Conservation (phyloP, 2,888 invertebrate species). For the Cerceris rybyensis region DNA sequence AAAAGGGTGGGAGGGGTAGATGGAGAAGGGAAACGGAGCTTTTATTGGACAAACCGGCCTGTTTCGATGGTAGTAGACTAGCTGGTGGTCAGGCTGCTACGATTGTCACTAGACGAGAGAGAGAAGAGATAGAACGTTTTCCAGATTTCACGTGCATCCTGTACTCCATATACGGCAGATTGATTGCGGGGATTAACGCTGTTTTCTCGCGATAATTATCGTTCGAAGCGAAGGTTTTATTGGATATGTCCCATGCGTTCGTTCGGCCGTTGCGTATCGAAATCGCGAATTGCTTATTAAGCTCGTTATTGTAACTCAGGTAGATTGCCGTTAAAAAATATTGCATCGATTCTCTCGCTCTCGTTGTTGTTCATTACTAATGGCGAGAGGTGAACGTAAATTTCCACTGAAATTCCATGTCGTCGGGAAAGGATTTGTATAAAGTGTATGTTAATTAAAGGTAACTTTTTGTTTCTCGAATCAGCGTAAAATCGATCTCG, state of each 20-base stretch:
- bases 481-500: too few species aligned
- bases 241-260: constrained; percentile 33
- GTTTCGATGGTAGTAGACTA: constrained; percentile 48
- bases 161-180: constrained; percentile 40
- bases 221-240: constrained; percentile 51
- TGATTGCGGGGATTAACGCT: constrained; percentile 61
- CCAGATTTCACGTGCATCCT: constrained; percentile 59
- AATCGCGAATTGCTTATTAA: constrained; percentile 55
- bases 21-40: constrained; percentile 60
- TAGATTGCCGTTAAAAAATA: constrained; percentile 14
- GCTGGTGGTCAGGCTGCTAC: constrained; percentile 59
- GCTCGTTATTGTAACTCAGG: constrained; percentile 49
- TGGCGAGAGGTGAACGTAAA: too few species aligned
- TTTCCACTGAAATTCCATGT: too few species aligned
- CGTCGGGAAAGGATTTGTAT: too few species aligned
- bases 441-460: too few species aligned
- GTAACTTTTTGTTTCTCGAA: too few species aligned
- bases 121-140: constrained; percentile 58
- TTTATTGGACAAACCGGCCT: constrained; percentile 67
- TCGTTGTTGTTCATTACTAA: too few species aligned
- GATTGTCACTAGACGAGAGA: constrained; percentile 50
- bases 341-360: background rate
- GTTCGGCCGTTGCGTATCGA: constrained; percentile 34
- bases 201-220: constrained; percentile 64
- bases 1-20: constrained; percentile 31